Evolutionary conservation across 2,113 vertebrate genomes (phyloP).

Genomic region (Polypterus bichir): DNA sequence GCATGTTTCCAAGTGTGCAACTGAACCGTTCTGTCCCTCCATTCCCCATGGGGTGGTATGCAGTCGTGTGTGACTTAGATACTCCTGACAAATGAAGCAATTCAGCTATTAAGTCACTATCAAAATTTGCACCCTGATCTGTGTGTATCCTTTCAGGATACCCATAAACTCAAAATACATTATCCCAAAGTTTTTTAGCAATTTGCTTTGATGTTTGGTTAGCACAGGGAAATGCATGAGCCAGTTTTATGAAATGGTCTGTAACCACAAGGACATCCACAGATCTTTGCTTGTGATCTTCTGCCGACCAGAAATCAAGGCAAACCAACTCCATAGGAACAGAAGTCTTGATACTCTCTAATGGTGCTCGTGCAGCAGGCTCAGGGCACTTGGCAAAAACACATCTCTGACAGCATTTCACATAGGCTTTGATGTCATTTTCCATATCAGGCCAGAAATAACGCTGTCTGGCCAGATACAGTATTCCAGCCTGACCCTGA

Average conservation of each 20-base stretch:
- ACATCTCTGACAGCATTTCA: constrained; percentile 5
- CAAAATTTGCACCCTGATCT: too few species aligned
- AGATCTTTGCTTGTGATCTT: constrained; percentile 7
- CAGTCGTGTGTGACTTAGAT: too few species aligned
- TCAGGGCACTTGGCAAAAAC: constrained; percentile 13
- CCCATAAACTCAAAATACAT: too few species aligned
- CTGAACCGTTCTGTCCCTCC: constrained; percentile 12
- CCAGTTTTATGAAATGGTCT: constrained; percentile 15
- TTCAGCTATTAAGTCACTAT: too few species aligned
- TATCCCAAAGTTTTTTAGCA: too few species aligned
- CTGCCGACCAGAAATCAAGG: constrained; percentile 9
- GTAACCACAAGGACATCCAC: constrained; percentile 13
- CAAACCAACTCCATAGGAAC: constrained; percentile 8
- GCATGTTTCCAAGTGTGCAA: constrained; percentile 9
- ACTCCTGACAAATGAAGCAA: too few species aligned
- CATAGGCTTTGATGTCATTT: constrained; percentile 5
- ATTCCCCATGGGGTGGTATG: constrained; percentile 9
- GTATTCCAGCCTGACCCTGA: constrained; percentile 7
- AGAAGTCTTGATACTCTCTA: constrained; percentile 9
- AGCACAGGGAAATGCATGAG: constrained; percentile 4
- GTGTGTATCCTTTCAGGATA: too few species aligned
- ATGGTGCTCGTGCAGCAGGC: constrained; percentile 1
- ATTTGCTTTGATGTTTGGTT: constrained; percentile 4
- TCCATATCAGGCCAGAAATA: constrained; percentile 11
- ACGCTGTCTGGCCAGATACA: constrained; percentile 3